Evolutionary conservation across 2,888 invertebrate genomes (phyloP).

Genomic region (Brachynemurus nebulosus): DNA sequence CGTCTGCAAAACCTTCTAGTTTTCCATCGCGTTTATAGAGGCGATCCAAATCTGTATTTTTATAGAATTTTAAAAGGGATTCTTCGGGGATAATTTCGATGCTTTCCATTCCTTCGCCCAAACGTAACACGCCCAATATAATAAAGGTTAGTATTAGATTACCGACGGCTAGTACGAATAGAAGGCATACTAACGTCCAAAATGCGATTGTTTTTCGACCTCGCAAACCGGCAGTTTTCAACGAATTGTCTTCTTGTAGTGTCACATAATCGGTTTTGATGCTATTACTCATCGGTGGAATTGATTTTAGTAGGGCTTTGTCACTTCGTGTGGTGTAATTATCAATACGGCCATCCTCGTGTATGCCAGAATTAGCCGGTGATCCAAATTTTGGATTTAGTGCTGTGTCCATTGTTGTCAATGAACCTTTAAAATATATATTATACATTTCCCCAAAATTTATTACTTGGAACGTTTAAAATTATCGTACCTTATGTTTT

Average conservation of each 20-base stretch:
- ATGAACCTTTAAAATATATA: too few species aligned
- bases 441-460: too few species aligned
- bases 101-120: constrained; percentile 75
- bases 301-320: constrained; percentile 25
- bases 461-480: too few species aligned
- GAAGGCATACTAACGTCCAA: constrained; percentile 60
- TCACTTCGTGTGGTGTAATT: constrained; percentile 19
- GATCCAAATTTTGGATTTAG: not conserved
- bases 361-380: not conserved
- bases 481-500: too few species aligned
- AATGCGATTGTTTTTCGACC: constrained; percentile 56
- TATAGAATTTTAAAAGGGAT: constrained; percentile 63
- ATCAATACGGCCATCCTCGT: not conserved
- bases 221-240: constrained; percentile 26
- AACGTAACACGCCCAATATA: constrained; percentile 62
- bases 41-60: constrained; percentile 59
- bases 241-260: constrained; percentile 25
- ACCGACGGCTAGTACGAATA: constrained; percentile 60
- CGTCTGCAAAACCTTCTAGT: constrained; percentile 41
- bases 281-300: constrained; percentile 25
- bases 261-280: constrained; percentile 29
- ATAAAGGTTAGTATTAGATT: constrained; percentile 69
- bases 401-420: not conserved
- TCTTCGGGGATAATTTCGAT: constrained; percentile 67
- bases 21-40: constrained; percentile 60